These are phyloP conservation scores for Leptopilina myrica DNA, from an alignment of 2,888 invertebrate species.

Conservation along the genomic window DNA sequence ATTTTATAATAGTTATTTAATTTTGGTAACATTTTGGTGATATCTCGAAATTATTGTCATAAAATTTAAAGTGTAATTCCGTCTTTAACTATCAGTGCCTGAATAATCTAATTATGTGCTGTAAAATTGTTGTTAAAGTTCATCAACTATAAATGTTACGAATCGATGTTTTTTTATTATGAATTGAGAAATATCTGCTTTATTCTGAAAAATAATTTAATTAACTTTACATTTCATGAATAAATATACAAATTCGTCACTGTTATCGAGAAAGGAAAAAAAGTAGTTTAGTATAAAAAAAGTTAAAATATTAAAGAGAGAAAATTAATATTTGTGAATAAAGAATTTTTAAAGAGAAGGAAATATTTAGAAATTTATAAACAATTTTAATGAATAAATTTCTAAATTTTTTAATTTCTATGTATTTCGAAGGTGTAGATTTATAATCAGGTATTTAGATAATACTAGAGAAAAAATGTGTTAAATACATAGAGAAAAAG, in stretches of 20 bases:
- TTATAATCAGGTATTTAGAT: too few species aligned
- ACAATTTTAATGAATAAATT: too few species aligned
- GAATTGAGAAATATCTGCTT: slow-evolving; percentile 20
- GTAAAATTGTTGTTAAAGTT: slow-evolving; percentile 58
- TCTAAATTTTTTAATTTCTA: too few species aligned
- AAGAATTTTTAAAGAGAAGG: background rate
- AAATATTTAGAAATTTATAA: too few species aligned
- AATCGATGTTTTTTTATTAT: slow-evolving; percentile 45
- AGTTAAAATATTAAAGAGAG: too few species aligned
- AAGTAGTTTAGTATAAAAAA: background rate
- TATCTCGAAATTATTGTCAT: background rate
- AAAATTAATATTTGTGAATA: too few species aligned
- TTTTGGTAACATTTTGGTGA: background rate
- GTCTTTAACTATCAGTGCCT: slow-evolving; percentile 56
- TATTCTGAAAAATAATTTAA: background rate
- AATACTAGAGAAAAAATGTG: too few species aligned
- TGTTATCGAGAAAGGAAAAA: background rate
- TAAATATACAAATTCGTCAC: background rate
- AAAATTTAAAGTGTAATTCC: slow-evolving; percentile 16
- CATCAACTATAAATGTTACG: slow-evolving; percentile 55
- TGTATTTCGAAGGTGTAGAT: too few species aligned
- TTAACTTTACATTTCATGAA: too few species aligned
- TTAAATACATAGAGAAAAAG: too few species aligned
- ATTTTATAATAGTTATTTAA: background rate
- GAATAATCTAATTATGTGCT: slow-evolving; percentile 58